Evolutionary conservation across 2,888 invertebrate genomes (phyloP).

Genomic region (Argyresthia goedartella): DNA sequence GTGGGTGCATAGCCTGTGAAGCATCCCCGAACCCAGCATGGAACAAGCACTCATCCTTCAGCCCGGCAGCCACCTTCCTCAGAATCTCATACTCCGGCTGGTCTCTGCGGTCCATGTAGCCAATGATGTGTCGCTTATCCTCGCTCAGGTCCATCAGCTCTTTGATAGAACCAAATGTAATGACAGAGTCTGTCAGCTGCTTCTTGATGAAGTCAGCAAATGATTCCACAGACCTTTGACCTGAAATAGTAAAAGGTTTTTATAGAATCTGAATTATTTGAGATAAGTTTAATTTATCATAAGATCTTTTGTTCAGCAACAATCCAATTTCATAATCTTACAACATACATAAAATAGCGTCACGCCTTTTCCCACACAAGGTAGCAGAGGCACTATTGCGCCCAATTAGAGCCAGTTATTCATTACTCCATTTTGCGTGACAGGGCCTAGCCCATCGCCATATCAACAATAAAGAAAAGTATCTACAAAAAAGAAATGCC

Average conservation of each 20-base stretch:
- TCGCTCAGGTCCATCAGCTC: constrained; percentile 83
- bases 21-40: constrained; percentile 91
- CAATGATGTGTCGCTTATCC: constrained; percentile 89
- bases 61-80: constrained; percentile 84
- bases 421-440: too few relatives aligned
- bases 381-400: too few relatives aligned
- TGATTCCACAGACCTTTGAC: constrained; percentile 90
- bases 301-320: too few relatives aligned
- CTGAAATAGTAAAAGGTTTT: constrained; percentile 24
- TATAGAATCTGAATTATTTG: background rate
- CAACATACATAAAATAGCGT: too few relatives aligned
- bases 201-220: constrained; percentile 90
- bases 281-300: background rate
- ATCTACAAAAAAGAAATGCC: too few relatives aligned
- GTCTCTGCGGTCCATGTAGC: constrained; percentile 88
- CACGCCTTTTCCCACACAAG: too few relatives aligned
- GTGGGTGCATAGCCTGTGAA: constrained; percentile 87
- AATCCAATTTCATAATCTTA: too few relatives aligned
- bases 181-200: constrained; percentile 88
- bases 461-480: too few relatives aligned
- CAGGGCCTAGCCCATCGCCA: too few relatives aligned
- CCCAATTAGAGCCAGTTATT: too few relatives aligned
- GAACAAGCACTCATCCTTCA: constrained; percentile 97
- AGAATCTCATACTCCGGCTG: constrained; percentile 86
- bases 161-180: constrained; percentile 79